A percentile compares a stretch with the other conserved stretches of the same genome.
Evolutionary conservation across 2,888 invertebrate genomes (phyloP).

Genomic region (Strigamia maritima): DNA sequence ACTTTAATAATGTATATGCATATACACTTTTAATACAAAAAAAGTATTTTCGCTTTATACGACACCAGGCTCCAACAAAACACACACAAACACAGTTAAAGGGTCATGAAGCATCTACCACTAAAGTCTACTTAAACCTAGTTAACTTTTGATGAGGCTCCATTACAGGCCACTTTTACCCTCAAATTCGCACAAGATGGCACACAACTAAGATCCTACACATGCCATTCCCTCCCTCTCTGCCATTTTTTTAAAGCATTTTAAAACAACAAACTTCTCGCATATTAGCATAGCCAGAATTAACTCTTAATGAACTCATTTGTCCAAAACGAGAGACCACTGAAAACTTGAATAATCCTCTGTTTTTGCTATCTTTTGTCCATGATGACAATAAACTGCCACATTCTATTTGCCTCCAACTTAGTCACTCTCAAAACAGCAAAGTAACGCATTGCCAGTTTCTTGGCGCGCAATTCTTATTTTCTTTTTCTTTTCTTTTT

Average conservation of each 20-base stretch:
- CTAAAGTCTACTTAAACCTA: slow-evolving; percentile 29
- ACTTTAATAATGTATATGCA: slow-evolving; percentile 1
- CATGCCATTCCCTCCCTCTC: slow-evolving; percentile 17
- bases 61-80: slow-evolving; percentile 29
- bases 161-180: slow-evolving; percentile 29
- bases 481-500: neutral
- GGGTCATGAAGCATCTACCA: slow-evolving; percentile 24
- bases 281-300: neutral
- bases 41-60: slow-evolving; percentile 7
- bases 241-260: neutral
- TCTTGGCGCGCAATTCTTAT: slow-evolving; percentile 18
- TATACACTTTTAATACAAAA: neutral
- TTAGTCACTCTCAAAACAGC: neutral
- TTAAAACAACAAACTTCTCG: neutral
- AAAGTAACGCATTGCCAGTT: neutral
- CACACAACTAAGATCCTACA: neutral
- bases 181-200: slow-evolving; percentile 24
- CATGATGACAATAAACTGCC: slow-evolving; percentile 3
- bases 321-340: neutral
- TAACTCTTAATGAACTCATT: slow-evolving; percentile 20
- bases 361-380: slow-evolving; percentile 1
- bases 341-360: neutral
- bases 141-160: slow-evolving; percentile 29
- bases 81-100: slow-evolving; percentile 27
- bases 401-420: slow-evolving; percentile 1